Evolutionary conservation across 2,113 vertebrate genomes (phyloP).

Genomic region (Ochotona curzoniae): DNA sequence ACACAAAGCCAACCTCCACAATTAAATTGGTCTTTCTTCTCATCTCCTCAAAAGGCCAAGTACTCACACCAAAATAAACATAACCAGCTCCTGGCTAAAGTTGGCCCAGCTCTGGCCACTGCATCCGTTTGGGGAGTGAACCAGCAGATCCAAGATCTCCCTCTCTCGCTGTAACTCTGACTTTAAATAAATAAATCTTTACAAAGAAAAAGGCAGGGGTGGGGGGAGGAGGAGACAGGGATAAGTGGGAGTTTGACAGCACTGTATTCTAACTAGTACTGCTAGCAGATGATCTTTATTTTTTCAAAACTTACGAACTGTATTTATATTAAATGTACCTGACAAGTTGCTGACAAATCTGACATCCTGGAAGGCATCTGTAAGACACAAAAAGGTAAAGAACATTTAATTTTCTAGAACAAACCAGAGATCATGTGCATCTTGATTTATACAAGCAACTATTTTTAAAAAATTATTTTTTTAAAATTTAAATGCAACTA

Average conservation of each 20-base stretch:
- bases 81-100: too few species aligned
- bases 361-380: constrained; percentile 99
- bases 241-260: neutral
- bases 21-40: neutral
- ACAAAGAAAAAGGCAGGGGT: neutral
- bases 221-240: neutral
- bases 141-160: too few species aligned
- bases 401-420: neutral
- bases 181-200: too few species aligned
- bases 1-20: neutral
- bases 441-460: neutral
- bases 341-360: constrained; percentile 99
- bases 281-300: constrained; percentile 35
- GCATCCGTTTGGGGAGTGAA: too few species aligned
- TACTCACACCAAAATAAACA: neutral
- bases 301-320: constrained; percentile 31
- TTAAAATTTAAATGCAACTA: constrained; percentile 41
- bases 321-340: constrained; percentile 88
- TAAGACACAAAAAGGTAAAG: constrained; percentile 72
- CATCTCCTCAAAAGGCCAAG: constrained; percentile 40
- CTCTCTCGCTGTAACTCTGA: too few species aligned
- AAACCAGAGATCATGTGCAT: neutral
- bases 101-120: too few species aligned
- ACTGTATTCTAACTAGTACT: neutral
- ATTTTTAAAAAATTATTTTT: constrained; percentile 35